A percentile compares a stretch with the other conserved stretches of the same genome.
phyloP scores from a whole-genome alignment of 2,888 invertebrate species.

The Endotricha flammealis region DNA sequence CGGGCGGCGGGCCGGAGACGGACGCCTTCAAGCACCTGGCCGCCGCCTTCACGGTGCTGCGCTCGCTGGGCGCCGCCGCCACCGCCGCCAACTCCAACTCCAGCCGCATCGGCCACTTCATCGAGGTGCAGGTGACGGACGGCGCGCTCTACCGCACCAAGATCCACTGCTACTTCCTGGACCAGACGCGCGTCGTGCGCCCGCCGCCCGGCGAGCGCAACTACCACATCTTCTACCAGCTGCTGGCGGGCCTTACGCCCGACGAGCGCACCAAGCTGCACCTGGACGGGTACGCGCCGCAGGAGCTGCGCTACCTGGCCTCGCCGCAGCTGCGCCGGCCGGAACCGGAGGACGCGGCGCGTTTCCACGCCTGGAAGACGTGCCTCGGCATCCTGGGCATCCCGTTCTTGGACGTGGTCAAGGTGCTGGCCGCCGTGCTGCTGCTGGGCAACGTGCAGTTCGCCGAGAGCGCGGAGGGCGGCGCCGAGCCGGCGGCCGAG shows the following conservation, averaged over 20 bases:
- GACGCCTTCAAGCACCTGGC: slow-evolving; percentile 97
- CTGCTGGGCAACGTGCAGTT: slow-evolving; percentile 95
- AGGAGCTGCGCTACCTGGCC: slow-evolving; percentile 89
- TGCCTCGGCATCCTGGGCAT: slow-evolving; percentile 94
- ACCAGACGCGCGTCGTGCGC: slow-evolving; percentile 93
- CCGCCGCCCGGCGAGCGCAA: slow-evolving; percentile 93
- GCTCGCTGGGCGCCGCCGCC: slow-evolving; percentile 94
- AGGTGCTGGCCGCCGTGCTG: slow-evolving; percentile 93
- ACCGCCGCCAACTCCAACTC: slow-evolving; percentile 94
- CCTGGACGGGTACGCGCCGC: slow-evolving; percentile 89
- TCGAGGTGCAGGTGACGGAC: slow-evolving; percentile 97
- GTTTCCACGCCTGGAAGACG: slow-evolving; percentile 94
- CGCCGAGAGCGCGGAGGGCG: slow-evolving; percentile 85
- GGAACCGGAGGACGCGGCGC: slow-evolving; percentile 59
- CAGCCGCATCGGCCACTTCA: slow-evolving; percentile 96
- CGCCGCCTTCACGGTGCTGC: slow-evolving; percentile 95
- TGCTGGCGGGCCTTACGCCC: slow-evolving; percentile 90
- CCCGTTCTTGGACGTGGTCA: slow-evolving; percentile 94
- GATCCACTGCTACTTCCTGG: slow-evolving; percentile 97
- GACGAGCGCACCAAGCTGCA: slow-evolving; percentile 93
- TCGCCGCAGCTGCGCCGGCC: slow-evolving; percentile 80
- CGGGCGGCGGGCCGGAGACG: slow-evolving; percentile 96
- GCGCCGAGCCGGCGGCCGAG: slow-evolving; percentile 88
- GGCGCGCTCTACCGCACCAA: slow-evolving; percentile 96
- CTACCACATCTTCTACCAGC: slow-evolving; percentile 98